These are phyloP conservation scores for Sebastes itinus DNA, from an alignment of 2,797 vertebrate genomes.

Conservation along the genomic window DNA sequence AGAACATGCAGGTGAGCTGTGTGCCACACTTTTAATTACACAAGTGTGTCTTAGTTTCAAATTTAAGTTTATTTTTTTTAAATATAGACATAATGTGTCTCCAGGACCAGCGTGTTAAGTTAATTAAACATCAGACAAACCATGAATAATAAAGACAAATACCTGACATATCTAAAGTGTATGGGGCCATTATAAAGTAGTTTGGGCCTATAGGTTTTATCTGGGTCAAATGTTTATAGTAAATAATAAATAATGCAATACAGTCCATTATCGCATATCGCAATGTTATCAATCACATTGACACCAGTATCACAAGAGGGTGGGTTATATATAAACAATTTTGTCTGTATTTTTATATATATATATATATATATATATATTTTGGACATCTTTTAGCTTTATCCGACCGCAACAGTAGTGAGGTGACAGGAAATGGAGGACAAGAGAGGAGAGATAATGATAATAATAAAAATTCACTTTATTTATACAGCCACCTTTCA, in stretches of 20 bases:
- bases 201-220: not conserved
- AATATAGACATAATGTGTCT: too few species aligned
- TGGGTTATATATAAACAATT: not conserved
- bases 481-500: not conserved
- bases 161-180: not conserved
- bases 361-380: not conserved
- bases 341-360: too few species aligned
- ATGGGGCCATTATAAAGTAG: not conserved
- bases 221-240: not conserved
- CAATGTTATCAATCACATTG: not conserved
- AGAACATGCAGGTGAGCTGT: not conserved
- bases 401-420: not conserved
- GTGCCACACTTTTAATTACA: not conserved
- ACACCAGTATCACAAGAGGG: not conserved
- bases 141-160: not conserved
- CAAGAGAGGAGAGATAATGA: not conserved
- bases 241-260: not conserved
- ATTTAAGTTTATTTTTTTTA: not conserved
- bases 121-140: not conserved
- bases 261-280: not conserved
- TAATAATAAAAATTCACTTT: too few species aligned
- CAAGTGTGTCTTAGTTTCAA: not conserved
- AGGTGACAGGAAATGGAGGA: not conserved
- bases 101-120: too few species aligned
- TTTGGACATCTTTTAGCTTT: not conserved